phyloP scores from a whole-genome alignment of 1,140 invertebrate species.

The Charaxes varanes region DNA sequence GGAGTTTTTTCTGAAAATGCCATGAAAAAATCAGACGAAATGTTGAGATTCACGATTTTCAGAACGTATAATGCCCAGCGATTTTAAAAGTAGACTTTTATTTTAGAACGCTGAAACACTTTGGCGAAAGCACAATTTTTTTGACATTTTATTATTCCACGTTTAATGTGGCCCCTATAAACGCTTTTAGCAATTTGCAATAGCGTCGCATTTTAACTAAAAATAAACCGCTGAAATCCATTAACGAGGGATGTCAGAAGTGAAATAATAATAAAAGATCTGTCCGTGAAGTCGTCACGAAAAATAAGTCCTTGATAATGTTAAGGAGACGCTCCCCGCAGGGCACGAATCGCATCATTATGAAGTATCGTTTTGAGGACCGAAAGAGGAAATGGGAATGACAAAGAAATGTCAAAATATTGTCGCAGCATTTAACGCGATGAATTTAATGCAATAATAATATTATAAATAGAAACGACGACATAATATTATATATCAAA shows the following conservation, averaged over 20 bases:
- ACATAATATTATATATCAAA: neutral
- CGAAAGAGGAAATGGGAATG: slow-evolving; percentile 32
- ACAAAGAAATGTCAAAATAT: slow-evolving; percentile 37
- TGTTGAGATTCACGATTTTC: too few species aligned
- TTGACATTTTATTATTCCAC: too few species aligned
- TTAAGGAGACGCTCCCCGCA: slow-evolving; percentile 25
- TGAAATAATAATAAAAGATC: slow-evolving; percentile 20
- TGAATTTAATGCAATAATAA: too few species aligned
- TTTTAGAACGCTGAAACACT: too few species aligned
- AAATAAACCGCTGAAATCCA: slow-evolving; percentile 12
- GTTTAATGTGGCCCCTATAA: too few species aligned
- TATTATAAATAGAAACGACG: neutral
- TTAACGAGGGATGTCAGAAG: slow-evolving; percentile 18
- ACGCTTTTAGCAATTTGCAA: neutral
- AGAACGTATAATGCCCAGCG: too few species aligned
- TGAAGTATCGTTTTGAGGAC: slow-evolving; percentile 30
- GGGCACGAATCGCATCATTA: slow-evolving; percentile 42
- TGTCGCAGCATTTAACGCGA: slow-evolving; percentile 12
- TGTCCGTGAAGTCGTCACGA: slow-evolving; percentile 19
- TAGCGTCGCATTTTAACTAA: neutral
- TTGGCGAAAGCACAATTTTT: too few species aligned
- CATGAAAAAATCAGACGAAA: too few species aligned
- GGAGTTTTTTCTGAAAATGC: too few species aligned
- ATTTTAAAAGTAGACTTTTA: too few species aligned
- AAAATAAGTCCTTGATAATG: slow-evolving; percentile 26